Conservation (phyloP, 1,140 invertebrate species). For the Ctenoplectra terminalis region DNA sequence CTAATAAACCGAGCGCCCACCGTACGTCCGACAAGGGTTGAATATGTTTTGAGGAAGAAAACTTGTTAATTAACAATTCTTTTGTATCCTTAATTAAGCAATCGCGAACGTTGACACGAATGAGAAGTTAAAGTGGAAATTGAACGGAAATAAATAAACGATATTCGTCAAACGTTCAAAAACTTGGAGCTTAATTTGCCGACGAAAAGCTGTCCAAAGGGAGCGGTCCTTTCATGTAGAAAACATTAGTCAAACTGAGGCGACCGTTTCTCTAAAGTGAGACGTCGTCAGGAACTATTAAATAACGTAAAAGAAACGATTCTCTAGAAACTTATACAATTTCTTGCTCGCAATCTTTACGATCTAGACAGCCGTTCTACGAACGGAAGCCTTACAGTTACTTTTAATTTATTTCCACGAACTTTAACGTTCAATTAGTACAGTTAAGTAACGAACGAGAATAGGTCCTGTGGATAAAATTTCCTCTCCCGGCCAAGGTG, state of each 20-base stretch:
- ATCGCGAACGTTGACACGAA: neutral
- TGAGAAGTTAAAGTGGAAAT: neutral
- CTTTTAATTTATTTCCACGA: slow-evolving; percentile 56
- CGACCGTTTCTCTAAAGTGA: slow-evolving; percentile 30
- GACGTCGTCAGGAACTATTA: slow-evolving; percentile 54
- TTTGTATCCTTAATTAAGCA: neutral
- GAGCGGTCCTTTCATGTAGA: slow-evolving; percentile 30
- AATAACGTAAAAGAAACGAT: slow-evolving; percentile 56
- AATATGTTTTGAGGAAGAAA: too few species aligned
- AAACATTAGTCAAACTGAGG: slow-evolving; percentile 56
- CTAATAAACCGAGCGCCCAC: too few species aligned
- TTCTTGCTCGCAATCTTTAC: slow-evolving; percentile 46
- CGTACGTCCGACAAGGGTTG: too few species aligned
- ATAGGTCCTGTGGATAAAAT: slow-evolving; percentile 22
- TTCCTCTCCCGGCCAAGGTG: slow-evolving; percentile 8
- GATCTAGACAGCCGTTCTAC: neutral
- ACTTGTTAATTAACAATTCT: too few species aligned
- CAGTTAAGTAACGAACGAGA: slow-evolving; percentile 22
- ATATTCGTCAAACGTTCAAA: neutral
- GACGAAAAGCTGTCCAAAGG: slow-evolving; percentile 23
- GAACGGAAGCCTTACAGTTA: neutral
- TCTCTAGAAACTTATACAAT: slow-evolving; percentile 46
- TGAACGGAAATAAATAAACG: neutral
- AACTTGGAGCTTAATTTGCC: slow-evolving; percentile 42
- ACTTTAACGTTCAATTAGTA: slow-evolving; percentile 33